phyloP scores from a whole-genome alignment of 2,888 invertebrate genomes.

The Nomada fucata region DNA sequence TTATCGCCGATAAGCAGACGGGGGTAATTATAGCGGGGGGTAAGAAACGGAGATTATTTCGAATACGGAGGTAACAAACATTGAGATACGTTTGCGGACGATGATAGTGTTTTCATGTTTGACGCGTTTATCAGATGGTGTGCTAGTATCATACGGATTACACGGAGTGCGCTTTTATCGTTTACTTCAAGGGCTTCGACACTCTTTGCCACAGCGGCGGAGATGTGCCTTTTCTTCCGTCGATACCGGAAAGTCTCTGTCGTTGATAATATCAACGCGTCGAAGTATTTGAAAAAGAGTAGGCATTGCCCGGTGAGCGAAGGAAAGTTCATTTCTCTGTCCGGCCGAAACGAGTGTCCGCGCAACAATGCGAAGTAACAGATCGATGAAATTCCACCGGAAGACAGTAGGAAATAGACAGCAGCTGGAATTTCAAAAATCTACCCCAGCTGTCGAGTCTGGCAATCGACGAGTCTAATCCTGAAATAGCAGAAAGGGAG shows the following conservation, averaged over 20 bases:
- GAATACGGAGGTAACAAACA: too few relatives aligned
- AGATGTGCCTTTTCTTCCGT: too few relatives aligned
- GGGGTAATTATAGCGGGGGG: neutral
- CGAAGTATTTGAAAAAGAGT: too few relatives aligned
- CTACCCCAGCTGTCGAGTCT: constrained; percentile 69
- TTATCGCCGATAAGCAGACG: neutral
- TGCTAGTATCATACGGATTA: too few relatives aligned
- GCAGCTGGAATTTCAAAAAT: constrained; percentile 72
- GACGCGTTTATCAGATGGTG: too few relatives aligned
- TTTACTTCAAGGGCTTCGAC: too few relatives aligned
- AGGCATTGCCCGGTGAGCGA: neutral
- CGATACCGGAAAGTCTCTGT: too few relatives aligned
- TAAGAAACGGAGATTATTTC: neutral
- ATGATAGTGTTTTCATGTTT: too few relatives aligned
- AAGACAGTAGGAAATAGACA: constrained; percentile 63
- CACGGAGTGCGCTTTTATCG: too few relatives aligned
- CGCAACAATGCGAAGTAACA: constrained; percentile 20
- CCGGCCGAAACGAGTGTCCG: neutral
- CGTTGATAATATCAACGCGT: too few relatives aligned
- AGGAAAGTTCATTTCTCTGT: constrained; percentile 1
- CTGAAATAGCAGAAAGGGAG: constrained; percentile 51
- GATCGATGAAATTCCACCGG: constrained; percentile 59
- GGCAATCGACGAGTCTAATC: constrained; percentile 67
- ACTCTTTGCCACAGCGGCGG: too few relatives aligned
- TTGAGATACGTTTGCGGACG: too few relatives aligned